These are phyloP conservation scores for Imbricaverruca yamaguchii DNA, from an alignment of 2,888 invertebrate genomes.

Conservation along the genomic window DNA sequence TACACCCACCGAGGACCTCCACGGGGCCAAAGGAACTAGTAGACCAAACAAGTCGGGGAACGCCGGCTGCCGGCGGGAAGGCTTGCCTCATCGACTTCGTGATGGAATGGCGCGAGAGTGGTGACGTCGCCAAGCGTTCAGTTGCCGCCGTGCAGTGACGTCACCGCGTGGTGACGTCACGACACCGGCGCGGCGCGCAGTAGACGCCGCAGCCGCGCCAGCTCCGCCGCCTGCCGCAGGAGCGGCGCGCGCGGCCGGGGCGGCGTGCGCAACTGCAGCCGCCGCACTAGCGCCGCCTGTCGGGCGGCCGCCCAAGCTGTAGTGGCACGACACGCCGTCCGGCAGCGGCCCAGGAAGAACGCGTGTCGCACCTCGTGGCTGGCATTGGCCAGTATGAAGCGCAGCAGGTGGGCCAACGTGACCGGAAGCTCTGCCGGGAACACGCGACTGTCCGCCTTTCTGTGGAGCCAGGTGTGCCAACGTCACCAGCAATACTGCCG, in stretches of 20 bases:
- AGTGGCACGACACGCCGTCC: neutral
- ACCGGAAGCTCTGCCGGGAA: constrained; percentile 57
- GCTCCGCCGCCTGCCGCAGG: neutral
- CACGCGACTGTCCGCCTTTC: constrained; percentile 61
- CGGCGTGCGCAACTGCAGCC: neutral
- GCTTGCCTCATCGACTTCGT: too few relatives aligned
- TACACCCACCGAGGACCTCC: too few relatives aligned
- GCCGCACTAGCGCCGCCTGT: constrained; percentile 19
- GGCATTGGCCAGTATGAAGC: constrained; percentile 60
- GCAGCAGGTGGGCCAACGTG: constrained; percentile 57
- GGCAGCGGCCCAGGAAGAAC: neutral
- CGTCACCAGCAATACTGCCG: neutral
- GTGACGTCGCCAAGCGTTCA: too few relatives aligned
- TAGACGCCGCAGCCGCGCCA: neutral
- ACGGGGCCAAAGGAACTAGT: too few relatives aligned
- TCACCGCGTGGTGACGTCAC: too few relatives aligned
- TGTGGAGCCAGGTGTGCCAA: constrained; percentile 35
- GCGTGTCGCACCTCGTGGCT: neutral
- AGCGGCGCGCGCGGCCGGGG: neutral
- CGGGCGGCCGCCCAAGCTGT: neutral
- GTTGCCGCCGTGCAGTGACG: too few relatives aligned
- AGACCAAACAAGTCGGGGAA: too few relatives aligned
- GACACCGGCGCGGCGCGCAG: too few relatives aligned
- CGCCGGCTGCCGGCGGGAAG: too few relatives aligned
- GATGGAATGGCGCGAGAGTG: too few relatives aligned